Conservation (phyloP, 2,113 vertebrate species). For the Chlamydotis undulata region DNA sequence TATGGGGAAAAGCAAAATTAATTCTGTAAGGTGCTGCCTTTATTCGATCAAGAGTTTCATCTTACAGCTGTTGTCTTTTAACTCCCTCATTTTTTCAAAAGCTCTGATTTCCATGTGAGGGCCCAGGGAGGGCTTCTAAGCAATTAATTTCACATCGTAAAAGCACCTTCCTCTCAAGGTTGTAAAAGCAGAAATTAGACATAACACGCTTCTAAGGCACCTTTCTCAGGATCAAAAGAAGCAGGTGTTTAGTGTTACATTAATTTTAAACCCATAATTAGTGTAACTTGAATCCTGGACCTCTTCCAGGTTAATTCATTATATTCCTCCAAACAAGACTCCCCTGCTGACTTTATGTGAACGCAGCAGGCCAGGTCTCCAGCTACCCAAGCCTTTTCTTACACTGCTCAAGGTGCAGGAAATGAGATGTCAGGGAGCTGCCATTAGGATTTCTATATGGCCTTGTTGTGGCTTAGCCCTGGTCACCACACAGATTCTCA, state of each 20-base stretch:
- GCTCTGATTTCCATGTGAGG: neutral
- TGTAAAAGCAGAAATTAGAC: conserved; percentile 33
- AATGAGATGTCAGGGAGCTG: neutral
- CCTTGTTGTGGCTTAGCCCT: neutral
- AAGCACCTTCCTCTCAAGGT: conserved; percentile 12
- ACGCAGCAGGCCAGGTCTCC: neutral
- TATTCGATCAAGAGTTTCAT: neutral
- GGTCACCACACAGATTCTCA: no score
- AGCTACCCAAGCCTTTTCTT: neutral
- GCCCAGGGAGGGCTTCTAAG: neutral
- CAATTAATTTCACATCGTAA: conserved; percentile 17
- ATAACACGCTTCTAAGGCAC: conserved; percentile 11
- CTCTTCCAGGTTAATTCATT: conserved; percentile 28
- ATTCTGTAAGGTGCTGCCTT: neutral
- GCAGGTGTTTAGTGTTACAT: conserved; percentile 41
- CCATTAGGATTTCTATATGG: neutral
- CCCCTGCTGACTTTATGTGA: neutral
- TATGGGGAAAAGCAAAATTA: neutral
- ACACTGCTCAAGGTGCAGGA: neutral
- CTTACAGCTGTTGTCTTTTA: conserved; percentile 29
- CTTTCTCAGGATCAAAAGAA: neutral
- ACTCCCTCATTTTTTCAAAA: conserved; percentile 1
- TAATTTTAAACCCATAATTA: conserved; percentile 53
- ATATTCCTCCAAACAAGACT: neutral
- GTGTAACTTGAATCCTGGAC: conserved; percentile 12